Conservation (phyloP, 2,113 vertebrate species). For the Ramphastos sulfuratus region DNA sequence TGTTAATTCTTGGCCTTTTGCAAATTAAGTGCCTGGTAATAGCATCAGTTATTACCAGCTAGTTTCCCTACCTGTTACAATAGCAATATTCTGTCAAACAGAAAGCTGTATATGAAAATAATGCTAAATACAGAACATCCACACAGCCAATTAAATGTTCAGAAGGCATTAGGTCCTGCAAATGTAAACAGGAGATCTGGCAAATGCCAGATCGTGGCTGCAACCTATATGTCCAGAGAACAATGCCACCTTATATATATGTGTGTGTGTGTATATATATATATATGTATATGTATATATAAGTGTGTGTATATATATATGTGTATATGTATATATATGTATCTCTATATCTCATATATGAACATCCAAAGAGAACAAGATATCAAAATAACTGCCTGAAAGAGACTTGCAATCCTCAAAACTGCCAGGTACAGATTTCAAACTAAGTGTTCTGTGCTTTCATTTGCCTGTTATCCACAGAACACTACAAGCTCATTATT, state of each 20-base stretch:
- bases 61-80: conserved; percentile 28
- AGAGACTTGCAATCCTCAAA: conserved; percentile 10
- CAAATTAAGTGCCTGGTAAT: conserved; percentile 61
- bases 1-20: conserved; percentile 60
- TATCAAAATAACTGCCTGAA: conserved; percentile 23
- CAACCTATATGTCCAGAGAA: not conserved
- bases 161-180: conserved; percentile 20
- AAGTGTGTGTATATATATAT: too few species aligned
- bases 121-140: conserved; percentile 1
- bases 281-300: too few species aligned
- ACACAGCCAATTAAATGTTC: conserved; percentile 19
- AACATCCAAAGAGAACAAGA: not conserved
- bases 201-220: not conserved
- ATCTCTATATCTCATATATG: not conserved
- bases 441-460: not conserved
- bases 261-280: too few species aligned
- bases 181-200: not conserved
- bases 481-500: not conserved
- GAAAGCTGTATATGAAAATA: conserved; percentile 21
- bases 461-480: not conserved
- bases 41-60: conserved; percentile 6
- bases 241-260: not conserved
- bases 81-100: conserved; percentile 16
- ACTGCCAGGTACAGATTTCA: not conserved
- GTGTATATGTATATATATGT: too few species aligned